phyloP scores from a whole-genome alignment of 2,888 invertebrate species.

The Anodontia alba region DNA sequence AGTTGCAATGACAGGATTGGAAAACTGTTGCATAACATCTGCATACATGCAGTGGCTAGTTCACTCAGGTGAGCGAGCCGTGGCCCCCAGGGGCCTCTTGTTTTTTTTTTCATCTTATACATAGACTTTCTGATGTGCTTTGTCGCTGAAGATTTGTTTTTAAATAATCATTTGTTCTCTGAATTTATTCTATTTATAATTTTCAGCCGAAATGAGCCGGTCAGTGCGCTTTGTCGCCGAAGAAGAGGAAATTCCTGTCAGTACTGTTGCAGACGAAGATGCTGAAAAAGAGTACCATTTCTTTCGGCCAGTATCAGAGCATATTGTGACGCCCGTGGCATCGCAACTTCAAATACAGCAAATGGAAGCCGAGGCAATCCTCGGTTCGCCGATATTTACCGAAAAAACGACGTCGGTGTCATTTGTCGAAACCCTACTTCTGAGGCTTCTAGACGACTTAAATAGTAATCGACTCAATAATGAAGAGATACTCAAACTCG shows the following conservation, averaged over 20 bases:
- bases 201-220: conserved; percentile 51
- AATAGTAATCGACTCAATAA: conserved; percentile 55
- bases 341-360: conserved; percentile 57
- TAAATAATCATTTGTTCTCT: no score
- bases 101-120: no score
- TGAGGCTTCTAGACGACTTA: conserved; percentile 66
- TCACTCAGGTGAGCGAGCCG: no score
- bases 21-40: no score
- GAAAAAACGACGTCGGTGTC: conserved; percentile 34
- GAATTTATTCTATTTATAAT: no score
- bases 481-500: conserved; percentile 65
- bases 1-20: no score
- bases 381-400: conserved; percentile 40
- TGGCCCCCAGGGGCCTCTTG: no score
- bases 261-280: not conserved
- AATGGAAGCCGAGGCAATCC: conserved; percentile 49
- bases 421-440: conserved; percentile 65
- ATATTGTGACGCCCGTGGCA: conserved; percentile 67
- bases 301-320: conserved; percentile 59
- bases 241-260: conserved; percentile 47
- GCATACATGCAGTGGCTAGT: no score
- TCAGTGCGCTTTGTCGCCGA: conserved; percentile 60
- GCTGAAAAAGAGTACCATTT: not conserved
- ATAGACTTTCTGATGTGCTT: no score
- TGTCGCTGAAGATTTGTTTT: no score